These are phyloP conservation scores for Chymomyza procnemis DNA, from an alignment of 2,888 invertebrate species.

Conservation along the genomic window DNA sequence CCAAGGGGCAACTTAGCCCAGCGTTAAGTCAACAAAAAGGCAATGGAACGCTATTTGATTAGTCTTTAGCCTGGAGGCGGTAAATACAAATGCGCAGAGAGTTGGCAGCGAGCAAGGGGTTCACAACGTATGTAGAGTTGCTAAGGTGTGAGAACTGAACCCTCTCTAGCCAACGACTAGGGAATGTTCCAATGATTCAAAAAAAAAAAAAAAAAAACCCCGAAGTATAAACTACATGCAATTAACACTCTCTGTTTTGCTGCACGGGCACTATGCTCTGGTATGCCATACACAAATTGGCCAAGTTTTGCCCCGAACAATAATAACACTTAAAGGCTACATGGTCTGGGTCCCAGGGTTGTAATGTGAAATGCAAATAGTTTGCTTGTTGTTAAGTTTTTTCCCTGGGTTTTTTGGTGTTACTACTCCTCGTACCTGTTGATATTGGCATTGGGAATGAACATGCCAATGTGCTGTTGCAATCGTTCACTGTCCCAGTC, in stretches of 20 bases:
- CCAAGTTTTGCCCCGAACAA: constrained; percentile 8
- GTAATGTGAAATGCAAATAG: constrained; percentile 63
- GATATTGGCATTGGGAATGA: constrained; percentile 34
- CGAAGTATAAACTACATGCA: background rate
- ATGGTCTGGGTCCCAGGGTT: background rate
- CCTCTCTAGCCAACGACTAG: background rate
- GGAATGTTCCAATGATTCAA: background rate
- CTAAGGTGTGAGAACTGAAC: background rate
- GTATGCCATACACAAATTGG: constrained; percentile 14
- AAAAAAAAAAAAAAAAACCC: background rate
- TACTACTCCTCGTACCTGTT: constrained; percentile 64
- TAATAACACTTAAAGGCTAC: constrained; percentile 19
- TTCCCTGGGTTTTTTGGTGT: constrained; percentile 23
- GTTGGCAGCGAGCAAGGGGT: background rate
- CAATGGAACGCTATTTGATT: background rate
- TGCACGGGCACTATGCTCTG: background rate
- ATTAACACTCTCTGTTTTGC: background rate
- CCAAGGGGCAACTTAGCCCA: background rate
- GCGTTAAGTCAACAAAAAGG: background rate
- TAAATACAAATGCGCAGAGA: background rate
- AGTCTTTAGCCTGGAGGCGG: background rate
- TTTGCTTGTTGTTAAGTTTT: constrained; percentile 33
- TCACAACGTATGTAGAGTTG: too few species aligned
- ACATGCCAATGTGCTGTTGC: background rate
- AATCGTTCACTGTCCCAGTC: background rate